Conservation (phyloP, 2,888 invertebrate species). For the Crematogaster levior region DNA sequence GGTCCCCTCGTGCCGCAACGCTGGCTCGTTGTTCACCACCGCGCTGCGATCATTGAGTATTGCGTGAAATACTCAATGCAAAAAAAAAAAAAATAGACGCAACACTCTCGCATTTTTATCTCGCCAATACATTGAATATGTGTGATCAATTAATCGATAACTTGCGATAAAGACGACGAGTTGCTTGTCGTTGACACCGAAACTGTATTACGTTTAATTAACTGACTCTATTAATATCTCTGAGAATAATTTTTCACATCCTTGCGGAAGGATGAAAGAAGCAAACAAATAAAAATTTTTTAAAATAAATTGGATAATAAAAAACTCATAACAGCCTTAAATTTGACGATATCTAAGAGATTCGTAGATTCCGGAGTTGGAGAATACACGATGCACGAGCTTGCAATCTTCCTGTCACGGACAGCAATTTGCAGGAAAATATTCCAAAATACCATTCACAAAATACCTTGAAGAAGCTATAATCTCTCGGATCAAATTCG, state of each 20-base stretch:
- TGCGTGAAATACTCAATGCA: conserved; percentile 29
- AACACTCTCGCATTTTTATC: conserved; percentile 1
- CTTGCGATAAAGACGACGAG: not conserved
- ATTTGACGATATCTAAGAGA: not conserved
- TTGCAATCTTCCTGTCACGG: conserved; percentile 53
- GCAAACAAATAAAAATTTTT: not conserved
- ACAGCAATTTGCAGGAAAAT: conserved; percentile 31
- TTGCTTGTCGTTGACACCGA: not conserved
- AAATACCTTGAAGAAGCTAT: conserved; percentile 30
- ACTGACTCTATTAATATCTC: not conserved
- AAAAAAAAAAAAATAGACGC: conserved; percentile 20
- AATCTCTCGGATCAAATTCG: conserved; percentile 49
- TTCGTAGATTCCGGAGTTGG: not conserved
- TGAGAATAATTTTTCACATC: not conserved
- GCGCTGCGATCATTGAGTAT: conserved; percentile 43
- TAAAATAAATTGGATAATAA: no score
- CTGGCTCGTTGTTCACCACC: conserved; percentile 25
- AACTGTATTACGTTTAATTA: not conserved
- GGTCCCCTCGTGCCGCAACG: conserved; percentile 72
- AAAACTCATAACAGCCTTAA: not conserved
- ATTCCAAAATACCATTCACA: conserved; percentile 2
- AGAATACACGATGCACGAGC: conserved; percentile 31
- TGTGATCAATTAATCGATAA: conserved; percentile 9
- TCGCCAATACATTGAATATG: not conserved
- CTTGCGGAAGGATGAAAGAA: not conserved